These are phyloP conservation scores for Trochalopteron elliotii DNA, from an alignment of 2,113 vertebrate species.

Conservation along the genomic window DNA sequence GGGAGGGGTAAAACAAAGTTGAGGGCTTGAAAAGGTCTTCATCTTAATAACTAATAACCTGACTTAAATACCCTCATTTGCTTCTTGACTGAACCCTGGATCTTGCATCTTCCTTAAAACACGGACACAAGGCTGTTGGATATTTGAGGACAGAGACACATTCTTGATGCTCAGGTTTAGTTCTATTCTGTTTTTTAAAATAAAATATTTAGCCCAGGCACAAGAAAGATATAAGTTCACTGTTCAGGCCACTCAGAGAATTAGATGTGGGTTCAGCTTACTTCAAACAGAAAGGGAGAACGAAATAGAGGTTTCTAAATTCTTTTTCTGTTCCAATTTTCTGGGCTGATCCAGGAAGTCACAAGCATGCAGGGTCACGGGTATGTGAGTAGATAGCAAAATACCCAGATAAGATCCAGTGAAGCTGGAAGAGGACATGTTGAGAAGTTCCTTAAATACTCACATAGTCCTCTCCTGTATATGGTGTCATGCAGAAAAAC, in stretches of 20 bases:
- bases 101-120: not conserved
- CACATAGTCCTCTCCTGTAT: not conserved
- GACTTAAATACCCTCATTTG: not conserved
- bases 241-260: not conserved
- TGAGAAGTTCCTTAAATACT: not conserved
- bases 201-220: not conserved
- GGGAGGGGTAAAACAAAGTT: not conserved
- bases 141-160: not conserved
- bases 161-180: not conserved
- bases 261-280: not conserved
- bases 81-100: not conserved
- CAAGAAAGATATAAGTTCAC: not conserved
- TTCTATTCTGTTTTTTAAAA: not conserved
- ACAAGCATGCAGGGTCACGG: not conserved
- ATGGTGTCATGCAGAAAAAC: not conserved
- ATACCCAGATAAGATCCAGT: not conserved
- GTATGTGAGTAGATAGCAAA: not conserved
- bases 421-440: not conserved
- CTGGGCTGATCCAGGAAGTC: not conserved
- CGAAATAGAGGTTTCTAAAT: not conserved
- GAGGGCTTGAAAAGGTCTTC: not conserved
- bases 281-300: not conserved
- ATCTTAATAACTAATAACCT: not conserved
- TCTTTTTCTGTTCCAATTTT: not conserved
- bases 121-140: not conserved